Conservation (phyloP, 2,113 vertebrate genomes). For the Ceuthmochares aereus region DNA sequence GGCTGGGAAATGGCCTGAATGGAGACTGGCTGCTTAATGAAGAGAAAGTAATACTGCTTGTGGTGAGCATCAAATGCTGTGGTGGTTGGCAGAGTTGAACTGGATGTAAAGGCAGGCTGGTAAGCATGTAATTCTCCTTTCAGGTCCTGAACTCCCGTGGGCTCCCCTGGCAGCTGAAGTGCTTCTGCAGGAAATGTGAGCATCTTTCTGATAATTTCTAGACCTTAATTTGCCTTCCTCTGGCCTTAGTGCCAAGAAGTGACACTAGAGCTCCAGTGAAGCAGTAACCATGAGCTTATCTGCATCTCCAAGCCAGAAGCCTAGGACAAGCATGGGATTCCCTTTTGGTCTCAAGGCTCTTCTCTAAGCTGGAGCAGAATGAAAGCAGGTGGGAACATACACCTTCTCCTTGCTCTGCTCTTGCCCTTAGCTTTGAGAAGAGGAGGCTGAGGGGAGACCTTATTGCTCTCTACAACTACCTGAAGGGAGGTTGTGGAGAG, state of each 20-base stretch:
- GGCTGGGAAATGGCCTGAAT: not conserved
- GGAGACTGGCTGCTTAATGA: not conserved
- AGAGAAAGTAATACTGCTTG: not conserved
- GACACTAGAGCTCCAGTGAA: not conserved
- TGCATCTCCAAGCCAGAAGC: not conserved
- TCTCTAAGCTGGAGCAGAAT: not conserved
- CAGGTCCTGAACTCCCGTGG: not conserved
- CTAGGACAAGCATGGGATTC: not conserved
- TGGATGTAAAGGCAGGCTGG: not conserved
- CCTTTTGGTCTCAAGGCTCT: rapidly evolving
- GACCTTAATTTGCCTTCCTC: not conserved
- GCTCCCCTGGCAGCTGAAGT: not conserved
- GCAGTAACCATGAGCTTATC: not conserved
- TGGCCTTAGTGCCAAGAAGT: not conserved
- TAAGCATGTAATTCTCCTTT: not conserved
- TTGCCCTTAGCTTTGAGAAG: no score
- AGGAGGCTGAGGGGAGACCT: no score
- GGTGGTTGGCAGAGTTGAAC: not conserved
- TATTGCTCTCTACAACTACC: no score
- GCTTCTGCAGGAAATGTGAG: not conserved
- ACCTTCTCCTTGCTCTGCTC: not conserved
- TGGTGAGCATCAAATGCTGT: not conserved
- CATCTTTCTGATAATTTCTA: not conserved
- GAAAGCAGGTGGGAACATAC: not conserved
- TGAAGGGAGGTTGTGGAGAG: no score